Evolutionary conservation across 2,888 invertebrate species (phyloP), one percentile per base, ranked within the genome.

Genomic region (Onchidella celtica): DNA sequence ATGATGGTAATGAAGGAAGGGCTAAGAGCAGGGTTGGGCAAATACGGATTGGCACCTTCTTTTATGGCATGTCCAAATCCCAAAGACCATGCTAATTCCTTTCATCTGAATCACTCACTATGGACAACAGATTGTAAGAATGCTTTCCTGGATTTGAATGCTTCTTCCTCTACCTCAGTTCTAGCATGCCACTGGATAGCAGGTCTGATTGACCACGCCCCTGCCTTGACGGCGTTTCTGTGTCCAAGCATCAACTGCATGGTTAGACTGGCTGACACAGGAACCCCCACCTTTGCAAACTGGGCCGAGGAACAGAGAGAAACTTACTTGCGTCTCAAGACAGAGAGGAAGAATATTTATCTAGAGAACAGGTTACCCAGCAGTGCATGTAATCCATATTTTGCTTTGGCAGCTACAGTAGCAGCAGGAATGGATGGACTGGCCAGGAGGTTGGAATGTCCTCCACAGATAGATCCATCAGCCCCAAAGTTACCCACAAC

Each of bases 341-440:
- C 65, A 17, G 76, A 81, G 3, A 36, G 77, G 1, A 63, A 68
- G 61, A 82, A 83, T 72, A 79, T 83, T 21, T 85, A 84, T 70
- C n/a, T 85, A 0, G 84, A 85, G 65, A 84, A 81, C 77, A 78
- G 85, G 36, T 76, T 85, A 17, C 83, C 84, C 21, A 79, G 83
- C 66, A 81, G 83, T 3, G 79, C 81, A n/a, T 76, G 70, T 66
- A 85, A 78, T 74, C 83, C 85, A 0, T 85, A 85, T 81, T 72
- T 85, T 0, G 84, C 75, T 40, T 36, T 85, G 27, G 85, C 85
- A 0, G 85, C 79, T 21, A 84, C 79, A 3, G 61, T 85, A 17
- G 85, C 85, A 36, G 85, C 85, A 2, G 85, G 85, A 14, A 61
- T 85, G 76, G 85, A 85, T 32, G 85, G 85, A 3, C 66, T 85